These are phyloP conservation scores for Nerophis lumbriciformis DNA, from an alignment of 2,113 vertebrate species.

Conservation along the genomic window DNA sequence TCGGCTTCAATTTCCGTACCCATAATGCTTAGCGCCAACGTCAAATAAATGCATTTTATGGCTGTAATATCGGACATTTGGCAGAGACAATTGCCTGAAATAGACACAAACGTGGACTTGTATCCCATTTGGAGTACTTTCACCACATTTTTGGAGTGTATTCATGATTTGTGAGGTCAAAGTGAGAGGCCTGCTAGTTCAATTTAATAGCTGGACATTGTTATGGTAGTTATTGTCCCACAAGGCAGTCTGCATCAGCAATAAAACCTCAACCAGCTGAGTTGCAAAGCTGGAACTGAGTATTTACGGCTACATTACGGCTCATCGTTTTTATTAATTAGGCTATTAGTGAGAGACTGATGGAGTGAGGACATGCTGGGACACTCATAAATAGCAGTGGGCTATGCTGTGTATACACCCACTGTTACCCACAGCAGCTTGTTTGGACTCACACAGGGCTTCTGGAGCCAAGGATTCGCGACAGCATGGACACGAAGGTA, in stretches of 20 bases:
- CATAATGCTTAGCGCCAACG: too few relatives aligned
- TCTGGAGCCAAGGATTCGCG: slow-evolving; percentile 2
- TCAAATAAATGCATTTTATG: too few relatives aligned
- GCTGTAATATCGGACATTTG: too few relatives aligned
- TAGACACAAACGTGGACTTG: too few relatives aligned
- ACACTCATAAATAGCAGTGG: slow-evolving; percentile 55
- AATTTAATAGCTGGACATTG: neutral
- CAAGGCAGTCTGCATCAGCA: neutral
- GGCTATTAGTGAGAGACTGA: too few relatives aligned
- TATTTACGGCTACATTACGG: neutral
- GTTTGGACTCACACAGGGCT: slow-evolving; percentile 7
- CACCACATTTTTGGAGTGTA: too few relatives aligned
- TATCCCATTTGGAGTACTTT: too few relatives aligned
- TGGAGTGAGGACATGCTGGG: slow-evolving; percentile 55
- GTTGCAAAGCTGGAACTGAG: neutral
- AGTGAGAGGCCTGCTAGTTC: neutral
- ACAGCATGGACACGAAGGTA: slow-evolving; percentile 56
- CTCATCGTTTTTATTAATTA: neutral
- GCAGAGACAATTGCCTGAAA: too few relatives aligned
- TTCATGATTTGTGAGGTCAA: too few relatives aligned
- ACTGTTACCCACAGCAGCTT: slow-evolving; percentile 11
- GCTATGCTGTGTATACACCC: slow-evolving; percentile 8
- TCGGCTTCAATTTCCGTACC: too few relatives aligned
- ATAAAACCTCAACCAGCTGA: neutral
- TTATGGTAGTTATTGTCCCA: neutral